Evolutionary conservation across 1,140 invertebrate species (phyloP).

Genomic region (Pentalonia nigronervosa): DNA sequence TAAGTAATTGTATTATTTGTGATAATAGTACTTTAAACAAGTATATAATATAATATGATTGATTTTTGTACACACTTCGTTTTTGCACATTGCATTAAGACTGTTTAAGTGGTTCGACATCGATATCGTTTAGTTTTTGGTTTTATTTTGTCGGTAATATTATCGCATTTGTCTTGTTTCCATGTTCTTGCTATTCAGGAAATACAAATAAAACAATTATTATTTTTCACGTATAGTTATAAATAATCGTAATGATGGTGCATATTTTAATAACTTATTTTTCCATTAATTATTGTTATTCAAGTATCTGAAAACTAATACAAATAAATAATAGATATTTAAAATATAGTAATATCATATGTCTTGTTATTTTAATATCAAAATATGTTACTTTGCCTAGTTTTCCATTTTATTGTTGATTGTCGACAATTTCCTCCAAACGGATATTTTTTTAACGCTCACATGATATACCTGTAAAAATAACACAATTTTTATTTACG

Average conservation of each 20-base stretch:
- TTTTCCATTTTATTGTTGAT: neutral
- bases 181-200: neutral
- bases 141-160: neutral
- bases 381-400: neutral
- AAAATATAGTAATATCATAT: neutral
- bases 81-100: slow-evolving; percentile 12
- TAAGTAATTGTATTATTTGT: neutral
- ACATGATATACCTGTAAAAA: neutral
- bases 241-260: neutral
- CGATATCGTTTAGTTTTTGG: neutral
- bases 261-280: neutral
- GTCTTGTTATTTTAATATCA: neutral
- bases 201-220: neutral
- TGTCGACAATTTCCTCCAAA: neutral
- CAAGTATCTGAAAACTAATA: neutral
- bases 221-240: neutral
- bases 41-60: neutral
- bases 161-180: neutral
- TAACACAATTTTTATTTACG: neutral
- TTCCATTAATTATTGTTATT: neutral
- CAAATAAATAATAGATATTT: neutral
- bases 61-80: slow-evolving; percentile 12
- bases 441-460: neutral
- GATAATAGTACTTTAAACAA: neutral
- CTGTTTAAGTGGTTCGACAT: slow-evolving; percentile 40